These are phyloP conservation scores for Leistus spinibarbis DNA, from an alignment of 2,888 invertebrate genomes.

Conservation along the genomic window DNA sequence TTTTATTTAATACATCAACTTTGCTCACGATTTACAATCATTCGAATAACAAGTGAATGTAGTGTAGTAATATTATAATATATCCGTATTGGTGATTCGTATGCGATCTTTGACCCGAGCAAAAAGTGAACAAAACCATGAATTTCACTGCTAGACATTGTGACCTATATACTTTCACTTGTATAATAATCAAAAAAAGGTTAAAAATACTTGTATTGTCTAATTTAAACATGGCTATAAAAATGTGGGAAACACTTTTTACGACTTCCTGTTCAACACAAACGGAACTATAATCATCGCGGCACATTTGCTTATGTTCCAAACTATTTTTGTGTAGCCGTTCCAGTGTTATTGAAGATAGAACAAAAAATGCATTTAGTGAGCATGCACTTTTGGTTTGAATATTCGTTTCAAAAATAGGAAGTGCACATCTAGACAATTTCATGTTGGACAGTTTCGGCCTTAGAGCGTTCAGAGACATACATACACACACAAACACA, in stretches of 20 bases:
- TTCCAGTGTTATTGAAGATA: no score
- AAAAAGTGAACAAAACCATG: neutral
- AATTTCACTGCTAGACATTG: neutral
- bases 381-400: no score
- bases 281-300: no score
- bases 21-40: neutral
- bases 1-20: no score
- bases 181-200: neutral
- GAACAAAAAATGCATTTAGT: no score
- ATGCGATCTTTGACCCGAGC: neutral
- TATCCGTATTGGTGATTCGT: neutral
- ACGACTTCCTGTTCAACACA: neutral
- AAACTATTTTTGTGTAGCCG: neutral
- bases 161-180: neutral
- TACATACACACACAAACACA: slow-evolving; percentile 12
- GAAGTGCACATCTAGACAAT: no score
- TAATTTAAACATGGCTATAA: neutral
- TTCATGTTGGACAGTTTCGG: no score
- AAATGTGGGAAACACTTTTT: neutral
- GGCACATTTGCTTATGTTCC: no score
- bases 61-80: neutral
- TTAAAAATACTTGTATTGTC: neutral
- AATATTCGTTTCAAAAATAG: no score
- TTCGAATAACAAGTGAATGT: neutral
- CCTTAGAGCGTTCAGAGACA: no score